Evolutionary conservation across 1,140 invertebrate species (phyloP), one percentile per base, ranked within the genome.

Genomic region (Pogonus chalceus): DNA sequence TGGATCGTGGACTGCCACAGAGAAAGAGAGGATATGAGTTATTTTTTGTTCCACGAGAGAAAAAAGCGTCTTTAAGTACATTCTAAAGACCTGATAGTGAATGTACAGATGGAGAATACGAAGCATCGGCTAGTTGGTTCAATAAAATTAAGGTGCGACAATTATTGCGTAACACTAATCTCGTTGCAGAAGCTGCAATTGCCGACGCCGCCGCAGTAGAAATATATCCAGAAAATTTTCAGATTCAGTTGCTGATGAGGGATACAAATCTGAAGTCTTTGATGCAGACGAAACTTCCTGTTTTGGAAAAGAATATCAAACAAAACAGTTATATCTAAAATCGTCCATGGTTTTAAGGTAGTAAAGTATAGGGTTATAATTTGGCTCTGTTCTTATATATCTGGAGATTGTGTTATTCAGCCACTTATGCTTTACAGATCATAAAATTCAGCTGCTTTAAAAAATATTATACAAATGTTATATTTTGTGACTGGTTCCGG

Each of bases 171-270:
- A 24, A n/a, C n/a, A n/a, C n/a, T n/a, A n/a, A n/a, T n/a, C n/a
- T n/a, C n/a, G n/a, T n/a, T n/a, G n/a, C n/a, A n/a, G n/a, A n/a
- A n/a, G n/a, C n/a, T n/a, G n/a, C n/a, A n/a, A n/a, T n/a, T n/a
- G n/a, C n/a, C n/a, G n/a, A n/a, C n/a, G n/a, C n/a, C n/a, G n/a
- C n/a, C n/a, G 14, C 22, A 9, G 20, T 24, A 10, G 10, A 50
- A 9, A 23, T 26, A 31, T 31, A 48, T n/a, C 46, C 9, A 48
- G 53, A 53, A 53, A 37, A 51, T n/a, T n/a, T n/a, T n/a, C n/a
- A n/a, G n/a, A n/a, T n/a, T n/a, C n/a, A n/a, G n/a, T n/a, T n/a
- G 49, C 54, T 51, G 49, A 51, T 55, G 47, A 49, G 22, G 53
- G 49, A 50, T 50, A 31, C 49, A 50, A 50, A 55, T 49, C 48